Percentiles rank a stretch among this genome's conserved stretches.
Evolutionary conservation across 2,797 vertebrate species (phyloP).

Genomic region (Lutjanus argentimaculatus): DNA sequence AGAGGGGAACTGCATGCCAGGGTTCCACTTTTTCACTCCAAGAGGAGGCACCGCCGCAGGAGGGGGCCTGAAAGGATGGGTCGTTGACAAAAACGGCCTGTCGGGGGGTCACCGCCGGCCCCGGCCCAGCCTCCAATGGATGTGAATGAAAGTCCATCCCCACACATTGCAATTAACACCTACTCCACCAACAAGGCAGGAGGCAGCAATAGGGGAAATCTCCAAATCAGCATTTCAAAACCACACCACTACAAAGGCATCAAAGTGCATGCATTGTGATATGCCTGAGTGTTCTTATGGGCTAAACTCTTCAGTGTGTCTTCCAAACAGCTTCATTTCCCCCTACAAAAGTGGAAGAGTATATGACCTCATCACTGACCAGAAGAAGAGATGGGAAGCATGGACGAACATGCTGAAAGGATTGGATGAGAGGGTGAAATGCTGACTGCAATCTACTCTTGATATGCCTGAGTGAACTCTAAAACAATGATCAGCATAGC

Average conservation of each 20-base stretch:
- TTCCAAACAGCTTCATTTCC: constrained; percentile 64
- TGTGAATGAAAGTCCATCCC: constrained; percentile 73
- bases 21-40: constrained; percentile 62
- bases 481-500: constrained; percentile 29
- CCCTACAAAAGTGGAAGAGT: constrained; percentile 32
- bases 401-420: constrained; percentile 39
- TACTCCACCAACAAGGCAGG: constrained; percentile 77
- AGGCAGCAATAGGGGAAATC: constrained; percentile 67
- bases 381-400: constrained; percentile 51
- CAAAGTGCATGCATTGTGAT: constrained; percentile 78
- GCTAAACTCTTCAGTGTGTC: constrained; percentile 59
- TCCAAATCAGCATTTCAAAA: constrained; percentile 85
- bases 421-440: constrained; percentile 32
- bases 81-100: constrained; percentile 72
- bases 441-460: constrained; percentile 50
- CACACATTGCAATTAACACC: constrained; percentile 84
- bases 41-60: constrained; percentile 63
- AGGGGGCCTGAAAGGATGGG: constrained; percentile 79
- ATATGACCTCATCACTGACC: constrained; percentile 64
- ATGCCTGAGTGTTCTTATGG: constrained; percentile 63
- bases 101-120: constrained; percentile 63
- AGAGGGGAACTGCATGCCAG: constrained; percentile 70
- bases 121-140: constrained; percentile 71
- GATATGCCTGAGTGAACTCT: constrained; percentile 32
- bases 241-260: constrained; percentile 78